These are phyloP conservation scores for Crocallis elinguaria DNA, from an alignment of 2,888 invertebrate species.

Conservation along the genomic window DNA sequence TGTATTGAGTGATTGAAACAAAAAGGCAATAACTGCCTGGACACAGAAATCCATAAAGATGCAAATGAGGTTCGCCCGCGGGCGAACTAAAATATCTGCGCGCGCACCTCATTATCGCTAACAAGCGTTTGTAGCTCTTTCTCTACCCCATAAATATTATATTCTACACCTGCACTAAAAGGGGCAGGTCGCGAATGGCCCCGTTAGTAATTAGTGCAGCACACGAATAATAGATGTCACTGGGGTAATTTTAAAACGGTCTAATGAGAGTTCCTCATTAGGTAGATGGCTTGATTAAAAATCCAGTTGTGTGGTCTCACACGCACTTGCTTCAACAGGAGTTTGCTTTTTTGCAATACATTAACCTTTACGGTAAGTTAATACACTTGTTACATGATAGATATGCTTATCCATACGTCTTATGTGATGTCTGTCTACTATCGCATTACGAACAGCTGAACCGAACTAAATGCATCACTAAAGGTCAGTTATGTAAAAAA, in stretches of 20 bases:
- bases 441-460: too few species aligned
- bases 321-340: background rate
- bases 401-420: background rate
- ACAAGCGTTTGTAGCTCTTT: conserved; percentile 79
- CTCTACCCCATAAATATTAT: conserved; percentile 79
- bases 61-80: conserved; percentile 76
- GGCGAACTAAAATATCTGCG: conserved; percentile 79
- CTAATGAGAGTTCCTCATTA: conserved; percentile 20
- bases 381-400: background rate
- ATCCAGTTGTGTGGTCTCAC: conserved; percentile 6
- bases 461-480: too few species aligned
- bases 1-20: conserved; percentile 44
- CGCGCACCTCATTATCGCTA: conserved; percentile 81
- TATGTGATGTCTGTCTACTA: too few species aligned
- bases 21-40: conserved; percentile 36
- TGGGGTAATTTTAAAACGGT: conserved; percentile 12
- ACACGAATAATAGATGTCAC: conserved; percentile 27
- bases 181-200: conserved; percentile 30
- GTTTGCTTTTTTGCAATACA: background rate
- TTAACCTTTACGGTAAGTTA: background rate
- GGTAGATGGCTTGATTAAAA: conserved; percentile 6
- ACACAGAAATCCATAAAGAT: conserved; percentile 72
- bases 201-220: conserved; percentile 22
- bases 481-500: too few species aligned
- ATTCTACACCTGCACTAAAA: conserved; percentile 80